Base-by-base conservation (phyloP, 2,797 vertebrate species). In the Halcyon smyrnensis region DNA sequence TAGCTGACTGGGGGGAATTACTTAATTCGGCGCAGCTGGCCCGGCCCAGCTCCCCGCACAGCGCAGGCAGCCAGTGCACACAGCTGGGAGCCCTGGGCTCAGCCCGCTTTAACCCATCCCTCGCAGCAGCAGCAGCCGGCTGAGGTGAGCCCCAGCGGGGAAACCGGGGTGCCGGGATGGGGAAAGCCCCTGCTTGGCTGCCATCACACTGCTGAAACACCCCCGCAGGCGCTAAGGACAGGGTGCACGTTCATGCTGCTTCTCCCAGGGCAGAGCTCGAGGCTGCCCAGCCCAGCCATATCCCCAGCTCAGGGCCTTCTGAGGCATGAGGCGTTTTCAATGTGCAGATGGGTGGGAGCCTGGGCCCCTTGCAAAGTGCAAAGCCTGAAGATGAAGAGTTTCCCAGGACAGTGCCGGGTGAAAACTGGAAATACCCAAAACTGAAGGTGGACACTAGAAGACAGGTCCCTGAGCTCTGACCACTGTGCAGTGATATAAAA, bases 101-200 rank as follows among this genome's bases (percentile, higher is more conserved):
- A 32, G 82, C 27, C 71, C 0, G 0, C 25, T 30, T 94, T 90
- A 95, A 92, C 86, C 83, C 70, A 56, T 79, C 46, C 46, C 75
- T 41, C 17, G 2, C 62, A 0, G 68, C 21, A 0, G 17, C 54
- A 32, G 17, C 54, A 32, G 15, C n/a, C 8, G 14, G 6, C 8
- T 0, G 46, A 50, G 60, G 14, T 5, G 23, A 87, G 28, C 25
- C 54, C 45, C 39, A 15, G 0, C 2, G 8, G 15, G 18, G 27
- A 3, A 28, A 12, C 0, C 28, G 50, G 50, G 45, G 28, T 75
- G 28, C 34, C 37, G 0, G 0, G 5, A 0, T 0, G 21, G 39
- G 60, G 23, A 74, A 56, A 20, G 17, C 39, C 15, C 19, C n/a
- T 28, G 30, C 12, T 24, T 34, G 60, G 68, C 37, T 83, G 24